Evolutionary conservation across 2,888 invertebrate genomes (phyloP).

Genomic region (Drosophila quasianomalipes): DNA sequence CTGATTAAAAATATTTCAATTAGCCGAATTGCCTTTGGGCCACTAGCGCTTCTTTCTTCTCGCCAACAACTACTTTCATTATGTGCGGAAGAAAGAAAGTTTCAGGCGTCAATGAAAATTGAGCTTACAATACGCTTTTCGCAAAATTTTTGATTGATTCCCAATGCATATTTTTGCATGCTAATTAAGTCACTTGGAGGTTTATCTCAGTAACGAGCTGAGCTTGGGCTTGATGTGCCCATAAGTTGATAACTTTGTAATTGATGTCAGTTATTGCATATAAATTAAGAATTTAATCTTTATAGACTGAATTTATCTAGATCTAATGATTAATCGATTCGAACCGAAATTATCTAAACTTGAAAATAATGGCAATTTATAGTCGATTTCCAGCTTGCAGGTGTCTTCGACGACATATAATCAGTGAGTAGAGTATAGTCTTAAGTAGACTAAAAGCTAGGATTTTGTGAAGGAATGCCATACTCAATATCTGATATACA

Average conservation of each 20-base stretch:
- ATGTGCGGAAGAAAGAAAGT: constrained; percentile 61
- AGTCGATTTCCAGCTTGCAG: neutral
- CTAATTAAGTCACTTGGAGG: constrained; percentile 74
- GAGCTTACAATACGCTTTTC: constrained; percentile 21
- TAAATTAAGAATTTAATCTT: constrained; percentile 4
- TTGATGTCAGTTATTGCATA: constrained; percentile 31
- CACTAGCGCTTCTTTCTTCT: neutral
- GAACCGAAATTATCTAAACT: neutral
- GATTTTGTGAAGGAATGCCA: neutral
- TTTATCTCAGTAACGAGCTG: neutral
- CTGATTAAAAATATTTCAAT: constrained; percentile 82
- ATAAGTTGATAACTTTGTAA: constrained; percentile 47
- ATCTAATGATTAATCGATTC: constrained; percentile 13
- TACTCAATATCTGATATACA: neutral
- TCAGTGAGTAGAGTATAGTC: neutral
- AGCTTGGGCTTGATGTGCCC: neutral
- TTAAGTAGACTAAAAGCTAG: neutral
- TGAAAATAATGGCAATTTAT: neutral
- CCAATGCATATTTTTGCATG: constrained; percentile 65
- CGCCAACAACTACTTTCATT: constrained; percentile 51
- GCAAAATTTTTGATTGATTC: constrained; percentile 65
- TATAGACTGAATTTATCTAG: neutral
- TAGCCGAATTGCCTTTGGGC: constrained; percentile 59
- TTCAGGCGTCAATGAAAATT: constrained; percentile 50
- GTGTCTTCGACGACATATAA: neutral